phyloP scores from a whole-genome alignment of 2,113 vertebrate genomes.

The Polypterus senegalus region DNA sequence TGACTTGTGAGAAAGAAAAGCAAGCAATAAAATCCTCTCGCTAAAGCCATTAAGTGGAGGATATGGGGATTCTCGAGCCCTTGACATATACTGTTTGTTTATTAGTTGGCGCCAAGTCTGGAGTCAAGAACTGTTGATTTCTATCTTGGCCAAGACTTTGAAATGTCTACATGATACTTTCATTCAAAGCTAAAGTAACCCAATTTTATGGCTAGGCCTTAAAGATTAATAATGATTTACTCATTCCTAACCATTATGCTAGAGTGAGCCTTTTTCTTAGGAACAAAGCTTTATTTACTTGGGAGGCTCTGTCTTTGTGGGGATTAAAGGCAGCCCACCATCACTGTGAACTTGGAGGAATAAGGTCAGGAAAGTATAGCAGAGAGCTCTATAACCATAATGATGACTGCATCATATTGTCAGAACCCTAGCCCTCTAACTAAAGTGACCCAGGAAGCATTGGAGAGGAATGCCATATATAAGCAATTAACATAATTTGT shows the following conservation, averaged over 20 bases:
- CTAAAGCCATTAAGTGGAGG: conserved; percentile 69
- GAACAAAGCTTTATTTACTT: conserved; percentile 74
- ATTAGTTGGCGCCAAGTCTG: conserved; percentile 75
- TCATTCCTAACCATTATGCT: conserved; percentile 73
- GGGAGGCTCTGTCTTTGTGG: conserved; percentile 65
- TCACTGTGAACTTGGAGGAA: conserved; percentile 68
- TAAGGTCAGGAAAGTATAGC: conserved; percentile 66
- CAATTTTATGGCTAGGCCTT: conserved; percentile 74
- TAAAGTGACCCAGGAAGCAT: no score
- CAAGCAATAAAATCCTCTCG: conserved; percentile 72
- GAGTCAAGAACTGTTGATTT: conserved; percentile 72
- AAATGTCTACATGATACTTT: conserved; percentile 73
- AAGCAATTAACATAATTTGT: no score
- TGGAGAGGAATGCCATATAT: no score
- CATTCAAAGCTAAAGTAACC: conserved; percentile 78
- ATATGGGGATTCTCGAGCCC: conserved; percentile 75
- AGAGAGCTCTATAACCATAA: conserved; percentile 71
- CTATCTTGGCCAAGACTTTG: conserved; percentile 77
- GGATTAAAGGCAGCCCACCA: conserved; percentile 76
- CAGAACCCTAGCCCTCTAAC: no score
- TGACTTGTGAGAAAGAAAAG: conserved; percentile 73
- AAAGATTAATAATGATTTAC: conserved; percentile 90
- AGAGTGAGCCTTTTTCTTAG: conserved; percentile 70
- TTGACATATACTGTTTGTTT: conserved; percentile 77
- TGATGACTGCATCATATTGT: conserved; percentile 55